A percentile compares a stretch with the other conserved stretches of the same genome.
phyloP scores from a whole-genome alignment of 2,888 invertebrate species.

The Poecilobothrus nobilitatus region DNA sequence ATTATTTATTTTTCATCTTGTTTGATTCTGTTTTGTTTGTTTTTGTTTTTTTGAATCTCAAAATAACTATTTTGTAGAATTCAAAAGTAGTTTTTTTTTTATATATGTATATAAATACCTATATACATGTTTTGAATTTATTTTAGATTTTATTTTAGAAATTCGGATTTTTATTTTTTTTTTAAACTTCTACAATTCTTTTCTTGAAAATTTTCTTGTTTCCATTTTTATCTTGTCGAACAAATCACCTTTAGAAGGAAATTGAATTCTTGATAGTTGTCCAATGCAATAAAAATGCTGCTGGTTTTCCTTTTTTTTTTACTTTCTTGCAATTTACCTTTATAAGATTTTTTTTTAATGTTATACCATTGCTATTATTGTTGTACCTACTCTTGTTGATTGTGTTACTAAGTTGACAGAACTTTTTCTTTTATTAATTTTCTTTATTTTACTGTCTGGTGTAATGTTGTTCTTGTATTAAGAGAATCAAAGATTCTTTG shows the following conservation, averaged over 20 bases:
- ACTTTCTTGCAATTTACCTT: no score
- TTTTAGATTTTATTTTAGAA: no score
- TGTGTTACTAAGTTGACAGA: background rate
- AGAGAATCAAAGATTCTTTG: background rate
- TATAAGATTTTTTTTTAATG: no score
- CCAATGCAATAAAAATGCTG: background rate
- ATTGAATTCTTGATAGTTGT: background rate
- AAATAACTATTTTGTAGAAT: background rate
- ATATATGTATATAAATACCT: no score
- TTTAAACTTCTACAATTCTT: background rate
- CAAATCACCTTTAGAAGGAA: slow-evolving; percentile 3
- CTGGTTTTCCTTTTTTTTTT: background rate
- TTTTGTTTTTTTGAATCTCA: background rate
- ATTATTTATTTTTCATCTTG: background rate
- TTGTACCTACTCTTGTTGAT: background rate
- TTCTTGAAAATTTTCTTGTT: background rate
- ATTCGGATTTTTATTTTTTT: background rate
- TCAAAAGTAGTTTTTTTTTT: background rate
- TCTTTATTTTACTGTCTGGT: background rate
- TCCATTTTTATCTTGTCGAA: slow-evolving; percentile 4
- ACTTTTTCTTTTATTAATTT: background rate
- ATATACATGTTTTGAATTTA: background rate
- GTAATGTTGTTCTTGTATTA: background rate
- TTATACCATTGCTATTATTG: background rate
- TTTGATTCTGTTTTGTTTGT: background rate